These are phyloP conservation scores for Mungos mungo DNA, from an alignment of 2,113 vertebrate genomes.

Conservation along the genomic window DNA sequence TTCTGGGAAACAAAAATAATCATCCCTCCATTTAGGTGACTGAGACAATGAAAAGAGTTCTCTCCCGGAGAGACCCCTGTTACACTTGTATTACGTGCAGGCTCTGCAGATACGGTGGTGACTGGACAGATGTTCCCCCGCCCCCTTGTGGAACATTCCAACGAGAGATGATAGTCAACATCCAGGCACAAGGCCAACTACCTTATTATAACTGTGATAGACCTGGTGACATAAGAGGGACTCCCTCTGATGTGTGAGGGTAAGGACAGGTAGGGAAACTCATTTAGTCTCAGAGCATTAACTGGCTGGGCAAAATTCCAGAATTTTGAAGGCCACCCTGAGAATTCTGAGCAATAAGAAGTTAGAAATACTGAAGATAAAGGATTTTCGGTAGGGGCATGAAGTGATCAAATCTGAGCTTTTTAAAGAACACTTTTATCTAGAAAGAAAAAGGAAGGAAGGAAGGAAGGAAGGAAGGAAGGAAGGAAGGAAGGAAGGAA, in stretches of 20 bases:
- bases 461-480: too few relatives aligned
- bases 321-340: not conserved
- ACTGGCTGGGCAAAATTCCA: not conserved
- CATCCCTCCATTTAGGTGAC: not conserved
- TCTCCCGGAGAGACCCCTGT: not conserved
- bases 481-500: too few relatives aligned
- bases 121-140: not conserved
- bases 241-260: not conserved
- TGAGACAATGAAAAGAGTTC: not conserved
- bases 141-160: not conserved
- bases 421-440: not conserved
- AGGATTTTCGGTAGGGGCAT: not conserved
- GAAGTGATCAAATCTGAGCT: not conserved
- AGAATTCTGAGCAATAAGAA: not conserved
- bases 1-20: not conserved
- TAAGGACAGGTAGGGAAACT: not conserved
- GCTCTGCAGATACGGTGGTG: not conserved
- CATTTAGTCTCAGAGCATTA: not conserved
- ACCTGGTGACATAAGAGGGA: not conserved
- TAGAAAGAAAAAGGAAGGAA: not conserved
- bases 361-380: too few relatives aligned
- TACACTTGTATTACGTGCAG: not conserved
- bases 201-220: not conserved
- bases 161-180: not conserved
- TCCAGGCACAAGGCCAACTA: not conserved